Conservation (phyloP, 2,797 vertebrate genomes). For the Liasis olivaceus region DNA sequence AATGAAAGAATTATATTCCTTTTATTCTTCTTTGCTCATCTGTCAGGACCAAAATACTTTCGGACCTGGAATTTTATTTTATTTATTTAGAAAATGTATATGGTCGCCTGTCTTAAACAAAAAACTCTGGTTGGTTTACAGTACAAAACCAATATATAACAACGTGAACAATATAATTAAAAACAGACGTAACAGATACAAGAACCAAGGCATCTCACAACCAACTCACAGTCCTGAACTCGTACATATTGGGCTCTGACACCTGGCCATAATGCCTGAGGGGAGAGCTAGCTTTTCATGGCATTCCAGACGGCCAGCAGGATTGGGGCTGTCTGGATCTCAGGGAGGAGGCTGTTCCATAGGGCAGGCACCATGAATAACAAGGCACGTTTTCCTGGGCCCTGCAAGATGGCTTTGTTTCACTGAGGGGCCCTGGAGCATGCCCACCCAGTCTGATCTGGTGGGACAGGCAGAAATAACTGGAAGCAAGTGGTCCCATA, state of each 20-base stretch:
- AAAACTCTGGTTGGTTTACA: not conserved
- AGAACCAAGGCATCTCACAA: not conserved
- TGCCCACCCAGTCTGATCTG: not conserved
- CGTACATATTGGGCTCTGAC: not conserved
- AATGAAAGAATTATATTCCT: not conserved
- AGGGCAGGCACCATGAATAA: not conserved
- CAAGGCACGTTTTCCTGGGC: not conserved
- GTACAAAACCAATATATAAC: not conserved
- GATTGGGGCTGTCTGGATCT: not conserved
- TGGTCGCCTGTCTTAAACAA: not conserved
- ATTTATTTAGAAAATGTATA: not conserved
- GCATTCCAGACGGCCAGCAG: not conserved
- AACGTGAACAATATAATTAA: not conserved
- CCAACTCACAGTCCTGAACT: not conserved
- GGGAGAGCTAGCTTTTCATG: not conserved
- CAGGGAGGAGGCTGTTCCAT: not conserved
- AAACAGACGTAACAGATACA: not conserved
- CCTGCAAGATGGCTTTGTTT: not conserved
- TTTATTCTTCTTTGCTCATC: not conserved
- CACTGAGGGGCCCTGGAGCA: not conserved
- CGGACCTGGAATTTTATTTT: not conserved
- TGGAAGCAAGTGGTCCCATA: not conserved
- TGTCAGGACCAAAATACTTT: not conserved
- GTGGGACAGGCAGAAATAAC: not conserved
- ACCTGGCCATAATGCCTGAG: not conserved